phyloP scores from a whole-genome alignment of 1,140 invertebrate species.

The Penaeus indicus region DNA sequence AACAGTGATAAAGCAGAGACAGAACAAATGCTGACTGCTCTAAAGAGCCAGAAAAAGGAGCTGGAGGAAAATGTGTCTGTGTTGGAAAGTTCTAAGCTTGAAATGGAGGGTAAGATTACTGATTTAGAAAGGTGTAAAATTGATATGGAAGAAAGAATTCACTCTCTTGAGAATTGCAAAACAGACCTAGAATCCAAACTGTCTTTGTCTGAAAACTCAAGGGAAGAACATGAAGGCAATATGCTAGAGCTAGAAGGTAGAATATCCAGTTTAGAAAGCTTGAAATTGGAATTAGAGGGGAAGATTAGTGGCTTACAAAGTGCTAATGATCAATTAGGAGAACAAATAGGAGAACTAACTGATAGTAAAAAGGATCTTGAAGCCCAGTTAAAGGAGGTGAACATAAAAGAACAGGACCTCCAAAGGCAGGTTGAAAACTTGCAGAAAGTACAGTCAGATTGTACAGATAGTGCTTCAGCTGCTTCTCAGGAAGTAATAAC shows the following conservation, averaged over 20 bases:
- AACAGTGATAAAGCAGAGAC: conserved; percentile 18
- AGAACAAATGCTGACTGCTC: not conserved
- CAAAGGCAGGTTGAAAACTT: conserved; percentile 35
- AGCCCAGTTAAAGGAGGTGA: conserved; percentile 5
- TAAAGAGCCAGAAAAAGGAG: conserved; percentile 20
- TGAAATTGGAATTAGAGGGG: conserved; percentile 30
- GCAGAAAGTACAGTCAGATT: not conserved
- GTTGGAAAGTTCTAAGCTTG: not conserved
- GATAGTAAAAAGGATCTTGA: not conserved
- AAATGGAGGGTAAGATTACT: conserved; percentile 28
- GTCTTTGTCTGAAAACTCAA: too few relatives aligned
- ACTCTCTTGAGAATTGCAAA: too few relatives aligned
- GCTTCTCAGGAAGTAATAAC: conserved; percentile 16
- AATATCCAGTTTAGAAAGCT: not conserved
- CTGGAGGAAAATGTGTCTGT: conserved; percentile 17
- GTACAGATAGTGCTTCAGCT: not conserved
- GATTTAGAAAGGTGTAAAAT: not conserved
- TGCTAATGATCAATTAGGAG: not conserved
- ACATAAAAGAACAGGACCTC: not conserved
- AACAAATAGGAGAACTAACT: conserved; percentile 15
- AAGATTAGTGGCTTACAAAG: not conserved
- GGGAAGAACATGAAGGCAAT: too few relatives aligned
- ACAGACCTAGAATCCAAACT: too few relatives aligned
- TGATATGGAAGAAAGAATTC: not conserved
- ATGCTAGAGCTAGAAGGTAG: conserved; percentile 8